Base-by-base conservation (phyloP, 2,888 invertebrate species). In the Scaptomyza caliginosa region DNA sequence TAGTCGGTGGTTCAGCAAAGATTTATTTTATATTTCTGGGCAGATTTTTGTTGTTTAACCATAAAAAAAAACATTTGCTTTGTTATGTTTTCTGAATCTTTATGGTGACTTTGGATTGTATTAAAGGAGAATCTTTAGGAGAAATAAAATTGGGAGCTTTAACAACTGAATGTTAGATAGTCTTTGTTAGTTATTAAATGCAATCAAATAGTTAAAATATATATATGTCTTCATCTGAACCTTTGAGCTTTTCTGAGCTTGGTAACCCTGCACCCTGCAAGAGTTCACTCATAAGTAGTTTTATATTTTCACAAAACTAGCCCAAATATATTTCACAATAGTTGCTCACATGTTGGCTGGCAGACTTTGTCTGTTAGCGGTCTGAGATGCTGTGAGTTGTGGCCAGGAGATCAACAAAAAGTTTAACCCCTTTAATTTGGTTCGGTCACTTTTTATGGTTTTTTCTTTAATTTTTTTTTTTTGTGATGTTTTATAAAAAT, bases 401-500 rank as follows among this genome's bases (percentile, higher is more conserved):
- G 42, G 49, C 52, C 58, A 66, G 54, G 64, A 66, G 80, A 79
- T 83, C 80, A 80, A 49, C 82, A 75, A 63, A 70, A 60, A 58
- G 76, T 65, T 74, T 86, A 81, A 86, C 87, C 81, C 86, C 75
- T 71, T 67, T 81, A 78, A 60, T 56, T 64, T 54, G 46, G 46
- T 38, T 38, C 57, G 60, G 48, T 48, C 62, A 63, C 46, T 52
- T 74, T 75, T 75, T 56, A 54, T 60, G 75, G 57, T 58, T 49
- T 49, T 46, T 34, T 24, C 34, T 38, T 57, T 34, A 17, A 19
- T 6, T 24, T 38, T 26, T 62, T 66, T 57, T 51, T n/a, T n/a
- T n/a, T n/a, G n/a, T n/a, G n/a, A n/a, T n/a, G n/a, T n/a, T n/a
- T 69, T 59, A 77, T 77, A 57, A 58, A 78, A 74, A 30, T 42